Base-by-base conservation (phyloP, 2,113 vertebrate genomes). In the Ameiurus melas region DNA sequence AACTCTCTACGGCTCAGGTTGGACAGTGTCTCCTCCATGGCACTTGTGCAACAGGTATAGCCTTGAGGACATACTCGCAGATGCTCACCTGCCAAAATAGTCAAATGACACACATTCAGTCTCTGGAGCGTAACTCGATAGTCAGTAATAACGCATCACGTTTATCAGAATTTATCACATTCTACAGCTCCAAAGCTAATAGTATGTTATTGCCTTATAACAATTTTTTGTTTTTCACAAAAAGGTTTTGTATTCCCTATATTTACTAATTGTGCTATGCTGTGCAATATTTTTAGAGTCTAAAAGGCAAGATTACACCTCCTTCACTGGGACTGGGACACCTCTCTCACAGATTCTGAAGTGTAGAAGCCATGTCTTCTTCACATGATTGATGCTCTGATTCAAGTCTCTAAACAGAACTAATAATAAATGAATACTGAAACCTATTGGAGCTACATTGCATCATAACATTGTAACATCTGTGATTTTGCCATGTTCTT, bases 21-120 rank as follows among this genome's bases (percentile, higher is more conserved):
- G 85, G 97, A 96, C 82, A 99, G 95, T 85, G 95, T 97, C 92
- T 98, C 98, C 93, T 99, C 98, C 97, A 99, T 99, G 83, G 95
- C 95, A 0, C 97, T 98, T 91, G 97, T 99, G 90, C 98, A 99
- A 95, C 98, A 99, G 91, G 98, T 99, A 91, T 99, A 98, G 53
- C 98, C 98, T 92, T 98, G 97, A 5, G 98, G 96, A 94, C 98
- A 99, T 93, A 99, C 96, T 57, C 96, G 95, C 91, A 99, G 96
- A 94, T 99, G 98, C 93, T 99, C 98, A 8, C 98, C 98, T 99
- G 91, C 66, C 91, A 91, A 91, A 79, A 87, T 25, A 85, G 78
- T 89, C 47, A 66, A 71, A 92, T 27, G 27, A 91, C 70, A 78
- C 2, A 10, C 70, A 25, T 53, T 20, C 16, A 60, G n/a, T 57